Percentiles rank a stretch among this genome's conserved stretches.
phyloP scores from a whole-genome alignment of 2,113 vertebrate genomes.

The Meleagris gallopavo region DNA sequence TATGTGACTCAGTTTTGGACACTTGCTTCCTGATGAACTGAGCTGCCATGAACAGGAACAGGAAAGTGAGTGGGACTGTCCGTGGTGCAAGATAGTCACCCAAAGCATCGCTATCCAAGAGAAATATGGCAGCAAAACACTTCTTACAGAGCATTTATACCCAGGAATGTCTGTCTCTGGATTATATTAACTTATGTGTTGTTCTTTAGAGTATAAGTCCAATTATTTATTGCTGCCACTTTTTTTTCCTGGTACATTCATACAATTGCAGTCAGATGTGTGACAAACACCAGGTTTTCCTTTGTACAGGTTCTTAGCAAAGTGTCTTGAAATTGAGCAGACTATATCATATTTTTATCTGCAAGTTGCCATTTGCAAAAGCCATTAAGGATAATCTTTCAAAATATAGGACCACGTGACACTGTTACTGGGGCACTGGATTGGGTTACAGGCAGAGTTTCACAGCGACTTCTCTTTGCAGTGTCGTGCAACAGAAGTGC shows the following conservation, averaged over 20 bases:
- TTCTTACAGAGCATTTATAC: neutral
- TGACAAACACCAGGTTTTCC: neutral
- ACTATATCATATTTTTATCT: constrained; percentile 59
- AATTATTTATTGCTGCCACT: neutral
- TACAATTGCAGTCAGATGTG: rapidly evolving
- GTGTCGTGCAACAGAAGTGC: neutral
- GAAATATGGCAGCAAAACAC: neutral
- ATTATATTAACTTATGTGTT: neutral
- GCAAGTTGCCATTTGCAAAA: constrained; percentile 60
- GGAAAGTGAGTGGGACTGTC: rapidly evolving
- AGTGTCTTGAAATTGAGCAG: constrained; percentile 23
- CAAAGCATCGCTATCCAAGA: neutral
- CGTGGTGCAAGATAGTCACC: neutral
- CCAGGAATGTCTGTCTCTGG: neutral
- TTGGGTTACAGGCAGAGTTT: constrained; percentile 1
- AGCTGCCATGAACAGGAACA: neutral
- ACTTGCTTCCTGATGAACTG: neutral
- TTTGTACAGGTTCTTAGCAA: neutral
- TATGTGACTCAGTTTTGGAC: neutral
- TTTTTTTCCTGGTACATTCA: neutral
- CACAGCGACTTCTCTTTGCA: constrained; percentile 15
- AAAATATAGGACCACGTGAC: constrained; percentile 56
- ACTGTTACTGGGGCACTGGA: constrained; percentile 14
- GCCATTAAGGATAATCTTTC: constrained; percentile 68
- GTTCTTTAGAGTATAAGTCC: neutral